These are phyloP conservation scores for Sigmodon hispidus DNA, from an alignment of 2,113 vertebrate genomes.

Conservation along the genomic window DNA sequence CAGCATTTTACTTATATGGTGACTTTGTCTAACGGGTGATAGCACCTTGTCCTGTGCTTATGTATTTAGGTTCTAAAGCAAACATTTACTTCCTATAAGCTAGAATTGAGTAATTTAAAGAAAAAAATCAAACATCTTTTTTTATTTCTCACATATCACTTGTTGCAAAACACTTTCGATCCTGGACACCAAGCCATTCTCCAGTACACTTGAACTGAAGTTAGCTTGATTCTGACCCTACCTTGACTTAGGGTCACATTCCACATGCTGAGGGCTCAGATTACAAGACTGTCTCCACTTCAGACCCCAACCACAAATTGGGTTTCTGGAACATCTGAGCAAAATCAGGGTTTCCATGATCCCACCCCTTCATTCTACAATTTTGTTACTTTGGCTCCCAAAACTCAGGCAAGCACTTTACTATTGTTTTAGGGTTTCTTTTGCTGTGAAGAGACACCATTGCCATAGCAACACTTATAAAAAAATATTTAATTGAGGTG, in stretches of 20 bases:
- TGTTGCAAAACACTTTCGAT: not conserved
- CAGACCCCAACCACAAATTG: not conserved
- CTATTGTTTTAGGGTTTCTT: too few species aligned
- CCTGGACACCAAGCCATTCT: not conserved
- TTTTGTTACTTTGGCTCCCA: not conserved
- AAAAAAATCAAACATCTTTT: not conserved
- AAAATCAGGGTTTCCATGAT: not conserved
- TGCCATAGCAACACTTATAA: too few species aligned
- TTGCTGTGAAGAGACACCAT: too few species aligned
- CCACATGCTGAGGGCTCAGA: not conserved
- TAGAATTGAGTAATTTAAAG: not conserved
- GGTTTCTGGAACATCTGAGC: not conserved
- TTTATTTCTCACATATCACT: not conserved
- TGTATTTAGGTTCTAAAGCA: not conserved
- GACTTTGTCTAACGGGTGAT: not conserved
- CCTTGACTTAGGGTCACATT: not conserved
- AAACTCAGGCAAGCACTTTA: not conserved
- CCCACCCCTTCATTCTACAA: not conserved
- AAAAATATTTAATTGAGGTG: too few species aligned
- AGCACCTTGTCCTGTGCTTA: not conserved
- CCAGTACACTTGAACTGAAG: not conserved
- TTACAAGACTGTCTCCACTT: not conserved
- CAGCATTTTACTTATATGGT: not conserved
- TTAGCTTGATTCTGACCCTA: not conserved
- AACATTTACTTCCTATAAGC: not conserved